Conservation (phyloP, 2,888 invertebrate species). For the Lasioglossum calceatum region DNA sequence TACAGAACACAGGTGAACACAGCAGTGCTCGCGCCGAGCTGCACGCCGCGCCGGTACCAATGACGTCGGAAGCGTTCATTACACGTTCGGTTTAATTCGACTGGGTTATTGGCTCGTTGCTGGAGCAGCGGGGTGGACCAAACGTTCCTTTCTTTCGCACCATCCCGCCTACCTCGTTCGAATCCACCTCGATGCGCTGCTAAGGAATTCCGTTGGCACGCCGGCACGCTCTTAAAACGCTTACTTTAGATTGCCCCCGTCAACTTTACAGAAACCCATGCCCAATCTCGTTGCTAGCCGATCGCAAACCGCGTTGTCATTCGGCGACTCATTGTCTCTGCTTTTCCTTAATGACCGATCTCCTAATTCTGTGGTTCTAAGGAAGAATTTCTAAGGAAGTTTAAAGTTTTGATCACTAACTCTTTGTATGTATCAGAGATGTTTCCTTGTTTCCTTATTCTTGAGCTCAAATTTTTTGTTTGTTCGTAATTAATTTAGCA, state of each 20-base stretch:
- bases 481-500: too few relatives aligned
- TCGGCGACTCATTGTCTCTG: background rate
- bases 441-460: too few relatives aligned
- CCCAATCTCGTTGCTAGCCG: conserved; percentile 19
- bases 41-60: conserved; percentile 6
- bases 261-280: conserved; percentile 29
- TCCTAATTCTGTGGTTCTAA: too few relatives aligned
- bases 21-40: background rate
- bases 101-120: conserved; percentile 62
- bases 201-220: conserved; percentile 54
- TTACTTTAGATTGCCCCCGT: conserved; percentile 52
- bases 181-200: conserved; percentile 46
- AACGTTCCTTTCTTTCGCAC: conserved; percentile 59
- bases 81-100: conserved; percentile 67
- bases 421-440: too few relatives aligned
- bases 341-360: background rate
- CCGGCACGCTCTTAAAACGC: conserved; percentile 56
- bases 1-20: conserved; percentile 76
- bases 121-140: conserved; percentile 50
- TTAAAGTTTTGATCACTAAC: too few relatives aligned
- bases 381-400: too few relatives aligned
- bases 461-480: too few relatives aligned
- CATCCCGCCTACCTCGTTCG: conserved; percentile 64
- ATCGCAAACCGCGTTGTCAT: conserved; percentile 4
- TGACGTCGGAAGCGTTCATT: conserved; percentile 55